phyloP scores from a whole-genome alignment of 2,888 invertebrate species.

The Eupithecia abbreviata region DNA sequence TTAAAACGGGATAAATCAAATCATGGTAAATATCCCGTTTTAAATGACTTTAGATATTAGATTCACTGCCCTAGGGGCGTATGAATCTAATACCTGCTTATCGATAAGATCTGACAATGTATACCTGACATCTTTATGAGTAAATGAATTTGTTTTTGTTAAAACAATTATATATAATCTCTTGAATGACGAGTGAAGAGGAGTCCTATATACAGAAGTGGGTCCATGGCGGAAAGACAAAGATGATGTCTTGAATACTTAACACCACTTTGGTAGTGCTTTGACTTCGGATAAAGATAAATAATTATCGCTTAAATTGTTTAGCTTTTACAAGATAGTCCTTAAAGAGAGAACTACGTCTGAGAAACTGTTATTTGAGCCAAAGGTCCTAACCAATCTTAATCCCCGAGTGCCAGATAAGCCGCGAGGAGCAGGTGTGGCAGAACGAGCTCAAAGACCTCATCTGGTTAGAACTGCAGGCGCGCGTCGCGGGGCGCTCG shows the following conservation, averaged over 20 bases:
- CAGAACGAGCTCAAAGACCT: slow-evolving; percentile 94
- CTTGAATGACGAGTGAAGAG: not conserved
- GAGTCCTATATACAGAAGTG: not conserved
- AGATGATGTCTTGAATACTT: not conserved
- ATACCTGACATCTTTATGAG: too few species aligned
- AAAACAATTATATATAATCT: too few species aligned
- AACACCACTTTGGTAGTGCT: not conserved
- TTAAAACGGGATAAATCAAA: too few species aligned
- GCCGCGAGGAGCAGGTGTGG: slow-evolving; percentile 93
- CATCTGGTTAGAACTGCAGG: slow-evolving; percentile 96
- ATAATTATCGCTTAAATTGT: not conserved
- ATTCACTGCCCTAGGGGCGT: too few species aligned
- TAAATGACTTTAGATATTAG: too few species aligned
- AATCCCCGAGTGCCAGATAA: slow-evolving; percentile 80
- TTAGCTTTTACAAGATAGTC: not conserved
- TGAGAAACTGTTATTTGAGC: not conserved
- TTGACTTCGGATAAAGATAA: not conserved
- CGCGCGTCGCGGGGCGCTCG: slow-evolving; percentile 90
- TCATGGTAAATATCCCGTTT: too few species aligned
- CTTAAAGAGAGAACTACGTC: not conserved
- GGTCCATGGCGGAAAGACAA: not conserved
- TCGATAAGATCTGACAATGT: too few species aligned
- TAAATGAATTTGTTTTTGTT: too few species aligned
- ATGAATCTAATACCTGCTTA: too few species aligned
- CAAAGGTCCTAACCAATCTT: not conserved